Percentiles rank a stretch among this genome's conserved stretches.
Conservation (phyloP, 1,140 invertebrate genomes). For the Drosophila serrata region DNA sequence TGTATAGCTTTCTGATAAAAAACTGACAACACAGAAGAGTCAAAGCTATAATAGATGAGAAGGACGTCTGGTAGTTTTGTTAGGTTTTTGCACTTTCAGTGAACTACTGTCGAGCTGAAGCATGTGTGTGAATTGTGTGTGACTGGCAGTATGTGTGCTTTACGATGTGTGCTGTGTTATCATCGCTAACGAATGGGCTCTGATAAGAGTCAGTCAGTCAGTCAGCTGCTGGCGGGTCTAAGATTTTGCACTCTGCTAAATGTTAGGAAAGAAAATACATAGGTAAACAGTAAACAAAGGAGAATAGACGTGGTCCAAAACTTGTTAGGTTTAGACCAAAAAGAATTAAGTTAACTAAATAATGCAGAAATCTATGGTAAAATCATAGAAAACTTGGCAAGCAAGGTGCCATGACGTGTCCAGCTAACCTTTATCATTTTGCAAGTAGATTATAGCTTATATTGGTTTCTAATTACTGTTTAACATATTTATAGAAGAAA, state of each 20-base stretch:
- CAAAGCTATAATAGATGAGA: not conserved
- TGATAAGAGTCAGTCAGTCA: constrained; percentile 16
- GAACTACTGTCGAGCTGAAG: constrained; percentile 19
- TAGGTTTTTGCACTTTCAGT: constrained; percentile 62
- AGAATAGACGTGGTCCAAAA: not conserved
- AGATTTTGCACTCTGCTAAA: constrained; percentile 23
- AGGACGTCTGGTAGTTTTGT: not conserved
- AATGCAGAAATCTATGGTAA: not conserved
- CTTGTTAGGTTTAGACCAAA: not conserved
- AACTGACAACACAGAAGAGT: not conserved
- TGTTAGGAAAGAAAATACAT: constrained; percentile 6
- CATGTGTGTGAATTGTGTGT: constrained; percentile 13
- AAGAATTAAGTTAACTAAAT: not conserved
- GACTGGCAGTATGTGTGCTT: constrained; percentile 10
- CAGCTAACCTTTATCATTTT: not conserved
- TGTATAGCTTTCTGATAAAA: too few relatives aligned
- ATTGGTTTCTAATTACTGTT: not conserved
- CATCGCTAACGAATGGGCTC: constrained; percentile 8
- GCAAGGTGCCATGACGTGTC: not conserved
- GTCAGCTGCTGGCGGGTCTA: constrained; percentile 17
- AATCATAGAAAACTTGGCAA: not conserved
- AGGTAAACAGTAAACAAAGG: constrained; percentile 26
- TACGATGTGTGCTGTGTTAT: constrained; percentile 10
- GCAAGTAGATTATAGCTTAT: not conserved
- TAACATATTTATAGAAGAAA: not conserved